Conservation (phyloP, 2,797 vertebrate species). For the Malacoraja senta region DNA sequence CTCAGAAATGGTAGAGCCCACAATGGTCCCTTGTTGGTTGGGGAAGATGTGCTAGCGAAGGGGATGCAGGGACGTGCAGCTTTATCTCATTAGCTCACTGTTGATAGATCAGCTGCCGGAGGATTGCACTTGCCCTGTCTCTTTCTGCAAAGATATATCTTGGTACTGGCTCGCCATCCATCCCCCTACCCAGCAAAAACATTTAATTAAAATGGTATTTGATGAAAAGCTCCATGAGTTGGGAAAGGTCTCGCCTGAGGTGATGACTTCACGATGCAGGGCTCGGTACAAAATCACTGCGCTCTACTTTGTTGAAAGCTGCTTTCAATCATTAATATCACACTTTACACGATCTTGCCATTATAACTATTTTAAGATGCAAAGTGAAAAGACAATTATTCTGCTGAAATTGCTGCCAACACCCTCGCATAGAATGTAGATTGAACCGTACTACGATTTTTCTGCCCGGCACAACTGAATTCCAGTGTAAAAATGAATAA, state of each 20-base stretch:
- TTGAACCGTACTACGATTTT: too few relatives aligned
- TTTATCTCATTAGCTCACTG: neutral
- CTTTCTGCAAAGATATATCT: neutral
- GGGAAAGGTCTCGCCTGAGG: neutral
- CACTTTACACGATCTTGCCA: too few relatives aligned
- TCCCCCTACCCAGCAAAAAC: neutral
- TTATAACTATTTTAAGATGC: conserved; percentile 3
- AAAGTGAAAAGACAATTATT: neutral
- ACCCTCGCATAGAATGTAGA: neutral
- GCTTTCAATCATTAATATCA: neutral
- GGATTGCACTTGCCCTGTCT: neutral
- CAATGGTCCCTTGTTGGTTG: too few relatives aligned
- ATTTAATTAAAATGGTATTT: conserved; percentile 1
- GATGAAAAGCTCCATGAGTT: neutral
- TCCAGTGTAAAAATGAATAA: too few relatives aligned
- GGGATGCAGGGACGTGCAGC: too few relatives aligned
- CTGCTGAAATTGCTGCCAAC: too few relatives aligned
- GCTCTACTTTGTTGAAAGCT: neutral
- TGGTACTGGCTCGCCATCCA: too few relatives aligned
- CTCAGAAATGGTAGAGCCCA: too few relatives aligned
- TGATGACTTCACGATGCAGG: neutral
- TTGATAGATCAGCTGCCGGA: neutral
- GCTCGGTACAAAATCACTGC: neutral
- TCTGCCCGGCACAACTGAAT: too few relatives aligned
- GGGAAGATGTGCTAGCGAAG: too few relatives aligned